Evolutionary conservation across 2,797 vertebrate species (phyloP).

Genomic region (Megalops cyprinoides): DNA sequence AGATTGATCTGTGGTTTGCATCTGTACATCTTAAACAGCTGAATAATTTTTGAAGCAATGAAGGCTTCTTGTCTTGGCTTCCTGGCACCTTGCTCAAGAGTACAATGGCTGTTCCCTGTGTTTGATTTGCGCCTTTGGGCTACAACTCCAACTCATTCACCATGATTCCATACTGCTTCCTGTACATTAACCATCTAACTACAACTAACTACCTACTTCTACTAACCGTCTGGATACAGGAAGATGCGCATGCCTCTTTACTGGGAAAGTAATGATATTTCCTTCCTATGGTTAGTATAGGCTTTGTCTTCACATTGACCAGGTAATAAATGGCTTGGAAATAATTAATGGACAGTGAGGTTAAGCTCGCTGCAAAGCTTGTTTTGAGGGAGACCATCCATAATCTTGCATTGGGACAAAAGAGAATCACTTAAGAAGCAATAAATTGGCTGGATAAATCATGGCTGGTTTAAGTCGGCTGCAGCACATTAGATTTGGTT

Average conservation of each 20-base stretch:
- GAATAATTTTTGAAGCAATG: not conserved
- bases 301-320: conserved; percentile 43
- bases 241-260: not conserved
- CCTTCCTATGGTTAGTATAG: conserved; percentile 34
- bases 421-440: conserved; percentile 53
- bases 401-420: conserved; percentile 14
- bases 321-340: conserved; percentile 46
- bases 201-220: not conserved
- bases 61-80: no score
- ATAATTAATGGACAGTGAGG: conserved; percentile 54
- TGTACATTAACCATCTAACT: not conserved
- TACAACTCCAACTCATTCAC: not conserved
- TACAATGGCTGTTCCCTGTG: not conserved
- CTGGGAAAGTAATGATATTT: not conserved
- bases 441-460: conserved; percentile 65
- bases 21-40: not conserved
- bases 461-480: conserved; percentile 49
- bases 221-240: no score
- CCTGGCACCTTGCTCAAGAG: no score
- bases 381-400: conserved; percentile 32
- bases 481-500: conserved; percentile 65
- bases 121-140: not conserved
- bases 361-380: conserved; percentile 58
- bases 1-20: no score
- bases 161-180: not conserved